Evolutionary conservation across 2,888 invertebrate species (phyloP).

Genomic region (Geotrupes spiniger): DNA sequence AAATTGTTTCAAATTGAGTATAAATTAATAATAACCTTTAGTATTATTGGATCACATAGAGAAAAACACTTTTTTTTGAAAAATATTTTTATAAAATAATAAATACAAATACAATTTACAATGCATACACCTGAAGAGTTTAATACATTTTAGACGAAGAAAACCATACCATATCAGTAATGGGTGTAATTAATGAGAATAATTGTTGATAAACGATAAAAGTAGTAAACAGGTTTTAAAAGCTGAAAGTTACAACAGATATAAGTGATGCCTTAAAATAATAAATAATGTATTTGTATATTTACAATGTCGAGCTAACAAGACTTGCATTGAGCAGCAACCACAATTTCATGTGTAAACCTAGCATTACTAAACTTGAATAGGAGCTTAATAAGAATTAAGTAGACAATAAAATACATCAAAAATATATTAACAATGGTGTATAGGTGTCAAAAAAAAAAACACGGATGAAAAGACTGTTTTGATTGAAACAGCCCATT

Average conservation of each 20-base stretch:
- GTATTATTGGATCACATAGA: too few relatives aligned
- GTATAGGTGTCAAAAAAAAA: constrained; percentile 4
- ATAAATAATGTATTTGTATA: constrained; percentile 14
- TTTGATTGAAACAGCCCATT: too few relatives aligned
- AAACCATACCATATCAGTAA: constrained; percentile 8
- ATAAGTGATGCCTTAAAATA: constrained; percentile 19
- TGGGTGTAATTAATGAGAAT: constrained; percentile 9
- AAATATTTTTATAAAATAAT: constrained; percentile 19
- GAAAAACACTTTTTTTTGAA: neutral
- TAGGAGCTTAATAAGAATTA: constrained; percentile 13
- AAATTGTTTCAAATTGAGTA: too few relatives aligned
- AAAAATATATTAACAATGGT: neutral
- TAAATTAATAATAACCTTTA: too few relatives aligned
- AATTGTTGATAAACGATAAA: constrained; percentile 12
- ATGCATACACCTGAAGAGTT: constrained; percentile 15
- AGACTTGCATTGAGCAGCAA: constrained; percentile 21
- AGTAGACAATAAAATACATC: constrained; percentile 15
- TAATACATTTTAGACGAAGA: constrained; percentile 5
- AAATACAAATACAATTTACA: constrained; percentile 19
- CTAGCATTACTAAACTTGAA: constrained; percentile 11
- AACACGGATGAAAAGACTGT: too few relatives aligned
- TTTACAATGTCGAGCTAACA: constrained; percentile 19
- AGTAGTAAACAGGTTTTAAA: constrained; percentile 15
- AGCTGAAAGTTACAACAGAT: constrained; percentile 2
- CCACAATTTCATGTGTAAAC: constrained; percentile 12